Percentiles rank a stretch among this genome's conserved stretches.
Conservation (phyloP, 2,113 vertebrate genomes). For the Clarias gariepinus region DNA sequence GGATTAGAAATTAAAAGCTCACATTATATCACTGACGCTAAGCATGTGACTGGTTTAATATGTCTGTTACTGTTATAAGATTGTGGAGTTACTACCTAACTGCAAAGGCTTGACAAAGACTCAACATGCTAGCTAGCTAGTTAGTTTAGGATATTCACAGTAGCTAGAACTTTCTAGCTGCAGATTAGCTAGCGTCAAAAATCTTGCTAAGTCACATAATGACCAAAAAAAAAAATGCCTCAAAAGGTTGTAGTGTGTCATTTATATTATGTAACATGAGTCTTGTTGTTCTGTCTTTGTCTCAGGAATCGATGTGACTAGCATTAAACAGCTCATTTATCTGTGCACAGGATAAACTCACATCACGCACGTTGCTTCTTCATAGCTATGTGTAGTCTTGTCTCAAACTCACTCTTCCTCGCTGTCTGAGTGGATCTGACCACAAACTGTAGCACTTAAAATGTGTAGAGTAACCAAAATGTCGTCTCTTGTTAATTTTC, state of each 20-base stretch:
- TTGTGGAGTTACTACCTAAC: background rate
- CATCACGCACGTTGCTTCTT: background rate
- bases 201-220: background rate
- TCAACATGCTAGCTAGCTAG: background rate
- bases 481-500: conserved; percentile 20
- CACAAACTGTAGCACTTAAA: background rate
- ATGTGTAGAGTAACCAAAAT: background rate
- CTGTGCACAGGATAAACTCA: background rate
- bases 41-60: background rate
- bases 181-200: background rate
- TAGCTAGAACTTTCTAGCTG: background rate
- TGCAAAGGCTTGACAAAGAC: background rate
- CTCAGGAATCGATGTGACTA: conserved; percentile 9
- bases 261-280: conserved; percentile 48
- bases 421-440: conserved; percentile 19
- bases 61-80: background rate
- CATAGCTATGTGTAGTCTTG: background rate
- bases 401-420: conserved; percentile 7
- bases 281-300: conserved; percentile 20
- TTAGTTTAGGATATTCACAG: background rate
- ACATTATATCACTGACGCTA: background rate
- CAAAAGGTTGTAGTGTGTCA: conserved; percentile 6
- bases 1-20: background rate
- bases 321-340: background rate
- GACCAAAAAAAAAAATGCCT: background rate